Evolutionary conservation across 2,888 invertebrate genomes (phyloP).

Genomic region (Aphidius colemani): DNA sequence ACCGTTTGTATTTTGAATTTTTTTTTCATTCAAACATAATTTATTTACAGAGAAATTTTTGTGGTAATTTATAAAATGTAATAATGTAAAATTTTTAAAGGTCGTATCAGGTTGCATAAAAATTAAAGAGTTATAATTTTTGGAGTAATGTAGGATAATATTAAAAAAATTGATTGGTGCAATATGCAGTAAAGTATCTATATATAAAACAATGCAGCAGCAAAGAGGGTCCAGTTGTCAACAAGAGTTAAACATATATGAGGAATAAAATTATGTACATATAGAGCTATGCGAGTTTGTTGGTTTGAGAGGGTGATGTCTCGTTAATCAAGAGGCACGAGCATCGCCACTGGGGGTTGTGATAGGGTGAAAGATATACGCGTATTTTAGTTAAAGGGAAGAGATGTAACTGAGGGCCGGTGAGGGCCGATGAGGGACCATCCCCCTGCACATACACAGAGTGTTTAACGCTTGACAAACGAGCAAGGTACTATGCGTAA

Average conservation of each 20-base stretch:
- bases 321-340: slow-evolving; percentile 55
- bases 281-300: slow-evolving; percentile 30
- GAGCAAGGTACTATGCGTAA: slow-evolving; percentile 45
- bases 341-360: slow-evolving; percentile 43
- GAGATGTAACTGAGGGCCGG: background rate
- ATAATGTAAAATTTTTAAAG: no score
- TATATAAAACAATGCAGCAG: slow-evolving; percentile 41
- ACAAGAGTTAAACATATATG: slow-evolving; percentile 1
- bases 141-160: no score
- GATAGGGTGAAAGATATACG: slow-evolving; percentile 28
- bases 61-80: no score
- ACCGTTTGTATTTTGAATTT: no score
- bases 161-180: slow-evolving; percentile 28
- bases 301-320: slow-evolving; percentile 46
- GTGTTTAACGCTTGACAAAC: slow-evolving; percentile 57
- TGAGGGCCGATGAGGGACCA: slow-evolving; percentile 7
- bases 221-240: slow-evolving; percentile 33
- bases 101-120: no score
- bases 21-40: no score
- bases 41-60: no score
- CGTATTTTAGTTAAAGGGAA: background rate
- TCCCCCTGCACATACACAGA: slow-evolving; percentile 20
- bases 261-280: slow-evolving; percentile 23
- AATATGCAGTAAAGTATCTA: slow-evolving; percentile 56
- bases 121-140: no score